Evolutionary conservation across 2,888 invertebrate genomes (phyloP).

Genomic region (Chrysolina americana): DNA sequence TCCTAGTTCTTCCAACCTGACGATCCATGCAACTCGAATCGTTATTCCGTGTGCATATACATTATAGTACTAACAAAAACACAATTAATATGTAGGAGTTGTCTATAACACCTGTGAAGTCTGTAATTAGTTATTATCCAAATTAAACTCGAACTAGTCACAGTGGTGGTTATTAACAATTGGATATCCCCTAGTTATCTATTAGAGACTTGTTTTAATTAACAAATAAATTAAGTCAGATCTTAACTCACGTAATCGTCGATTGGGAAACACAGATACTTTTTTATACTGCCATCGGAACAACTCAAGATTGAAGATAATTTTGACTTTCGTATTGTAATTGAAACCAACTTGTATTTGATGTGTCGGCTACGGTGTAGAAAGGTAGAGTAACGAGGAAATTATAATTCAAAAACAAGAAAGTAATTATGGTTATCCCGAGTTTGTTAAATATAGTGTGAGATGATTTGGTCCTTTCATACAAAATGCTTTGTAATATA

Average conservation of each 20-base stretch:
- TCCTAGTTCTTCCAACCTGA: background rate
- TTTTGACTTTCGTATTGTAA: constrained; percentile 34
- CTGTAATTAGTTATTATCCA: constrained; percentile 45
- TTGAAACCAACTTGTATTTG: constrained; percentile 38
- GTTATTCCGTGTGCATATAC: background rate
- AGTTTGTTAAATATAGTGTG: constrained; percentile 39
- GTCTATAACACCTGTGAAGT: constrained; percentile 41
- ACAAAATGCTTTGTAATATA: constrained; percentile 36
- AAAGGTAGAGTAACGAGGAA: constrained; percentile 40
- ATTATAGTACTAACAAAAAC: constrained; percentile 26
- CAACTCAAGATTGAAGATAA: constrained; percentile 34
- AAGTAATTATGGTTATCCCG: constrained; percentile 37
- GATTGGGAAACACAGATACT: constrained; percentile 38
- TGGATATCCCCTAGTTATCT: constrained; percentile 44
- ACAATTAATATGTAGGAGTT: constrained; percentile 17
- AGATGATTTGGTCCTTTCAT: constrained; percentile 31
- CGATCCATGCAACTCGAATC: background rate
- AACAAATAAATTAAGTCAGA: constrained; percentile 44
- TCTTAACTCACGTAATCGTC: constrained; percentile 40
- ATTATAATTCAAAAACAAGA: constrained; percentile 39
- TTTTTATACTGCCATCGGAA: constrained; percentile 38
- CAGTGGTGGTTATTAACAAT: constrained; percentile 42
- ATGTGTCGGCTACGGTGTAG: constrained; percentile 33
- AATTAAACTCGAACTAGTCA: constrained; percentile 43
- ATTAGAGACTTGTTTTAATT: constrained; percentile 47